A percentile compares a stretch with the other conserved stretches of the same genome.
Evolutionary conservation across 2,888 invertebrate genomes (phyloP).

Genomic region (Athalia cordata): DNA sequence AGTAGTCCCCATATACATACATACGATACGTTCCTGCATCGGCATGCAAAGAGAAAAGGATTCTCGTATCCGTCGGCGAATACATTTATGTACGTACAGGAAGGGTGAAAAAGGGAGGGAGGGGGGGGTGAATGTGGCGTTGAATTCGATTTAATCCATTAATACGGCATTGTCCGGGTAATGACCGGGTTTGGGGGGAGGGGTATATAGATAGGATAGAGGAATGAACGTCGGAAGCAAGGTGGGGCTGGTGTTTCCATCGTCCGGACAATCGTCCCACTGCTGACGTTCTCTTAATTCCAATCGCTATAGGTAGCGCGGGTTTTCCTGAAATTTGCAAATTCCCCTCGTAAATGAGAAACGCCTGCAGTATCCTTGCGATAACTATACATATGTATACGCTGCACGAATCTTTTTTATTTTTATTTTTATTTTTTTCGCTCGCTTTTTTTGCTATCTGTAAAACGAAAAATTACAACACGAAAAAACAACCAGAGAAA

Average conservation of each 20-base stretch:
- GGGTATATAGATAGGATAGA: not conserved
- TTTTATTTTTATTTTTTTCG: too few species aligned
- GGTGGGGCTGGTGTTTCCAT: not conserved
- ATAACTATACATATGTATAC: too few species aligned
- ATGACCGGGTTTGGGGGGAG: constrained; percentile 56
- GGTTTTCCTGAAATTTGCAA: constrained; percentile 21
- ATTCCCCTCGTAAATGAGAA: constrained; percentile 30
- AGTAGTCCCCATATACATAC: not conserved
- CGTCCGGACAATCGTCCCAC: constrained; percentile 30
- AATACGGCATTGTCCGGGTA: constrained; percentile 69
- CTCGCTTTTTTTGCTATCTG: too few species aligned
- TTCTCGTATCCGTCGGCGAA: constrained; percentile 29
- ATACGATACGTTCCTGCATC: too few species aligned
- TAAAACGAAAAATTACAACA: too few species aligned
- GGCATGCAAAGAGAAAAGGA: constrained; percentile 8
- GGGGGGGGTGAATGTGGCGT: constrained; percentile 57
- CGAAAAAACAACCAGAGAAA: not conserved
- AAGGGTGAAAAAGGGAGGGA: constrained; percentile 46
- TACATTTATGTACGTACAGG: constrained; percentile 49
- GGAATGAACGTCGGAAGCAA: not conserved
- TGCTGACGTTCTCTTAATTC: constrained; percentile 41
- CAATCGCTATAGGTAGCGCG: not conserved
- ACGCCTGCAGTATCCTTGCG: not conserved
- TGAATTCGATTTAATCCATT: constrained; percentile 71
- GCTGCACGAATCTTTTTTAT: too few species aligned